Evolutionary conservation across 2,113 vertebrate species (phyloP).

Genomic region (Tetrao urogallus): DNA sequence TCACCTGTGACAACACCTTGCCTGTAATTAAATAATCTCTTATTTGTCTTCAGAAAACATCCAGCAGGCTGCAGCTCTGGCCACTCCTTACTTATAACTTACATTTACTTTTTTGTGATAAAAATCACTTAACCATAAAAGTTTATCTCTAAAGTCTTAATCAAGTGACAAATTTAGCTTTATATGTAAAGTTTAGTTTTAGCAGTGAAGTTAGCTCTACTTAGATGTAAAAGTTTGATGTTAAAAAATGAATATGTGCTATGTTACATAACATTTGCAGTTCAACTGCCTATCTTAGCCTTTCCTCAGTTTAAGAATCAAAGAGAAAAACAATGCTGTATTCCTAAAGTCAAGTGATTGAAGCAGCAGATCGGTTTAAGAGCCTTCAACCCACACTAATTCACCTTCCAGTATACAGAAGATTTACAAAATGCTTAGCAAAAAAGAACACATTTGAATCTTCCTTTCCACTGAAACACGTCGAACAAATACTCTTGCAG

Average conservation of each 20-base stretch:
- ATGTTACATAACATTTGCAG: not conserved
- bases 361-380: not conserved
- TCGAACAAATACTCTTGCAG: not conserved
- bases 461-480: not conserved
- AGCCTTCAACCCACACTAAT: not conserved
- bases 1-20: accelerated
- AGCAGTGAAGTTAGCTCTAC: not conserved
- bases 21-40: too few species aligned
- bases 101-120: not conserved
- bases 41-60: too few species aligned
- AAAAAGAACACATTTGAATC: not conserved
- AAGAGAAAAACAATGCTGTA: not conserved
- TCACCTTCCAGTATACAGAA: not conserved
- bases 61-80: too few species aligned
- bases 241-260: not conserved
- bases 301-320: not conserved
- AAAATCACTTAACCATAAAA: not conserved
- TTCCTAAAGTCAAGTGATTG: not conserved
- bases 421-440: not conserved
- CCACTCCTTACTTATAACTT: not conserved
- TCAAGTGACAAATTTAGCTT: not conserved
- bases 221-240: not conserved
- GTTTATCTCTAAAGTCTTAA: not conserved
- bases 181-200: not conserved
- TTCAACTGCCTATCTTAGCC: not conserved